These are phyloP conservation scores for Periplaneta americana DNA, from an alignment of 1,140 invertebrate genomes.

Conservation along the genomic window DNA sequence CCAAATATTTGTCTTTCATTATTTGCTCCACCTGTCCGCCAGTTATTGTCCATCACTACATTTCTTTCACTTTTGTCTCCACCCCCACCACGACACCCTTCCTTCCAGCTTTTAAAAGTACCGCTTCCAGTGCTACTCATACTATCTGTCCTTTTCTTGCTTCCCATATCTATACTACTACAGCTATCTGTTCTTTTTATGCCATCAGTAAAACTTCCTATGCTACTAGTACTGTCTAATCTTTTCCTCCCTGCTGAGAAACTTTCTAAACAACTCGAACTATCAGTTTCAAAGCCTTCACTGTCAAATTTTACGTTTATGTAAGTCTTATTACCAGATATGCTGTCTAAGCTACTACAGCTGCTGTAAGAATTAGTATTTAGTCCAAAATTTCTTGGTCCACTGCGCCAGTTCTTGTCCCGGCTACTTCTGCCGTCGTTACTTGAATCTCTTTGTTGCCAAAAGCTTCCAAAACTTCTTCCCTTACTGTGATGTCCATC, in stretches of 20 bases:
- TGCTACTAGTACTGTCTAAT: background rate
- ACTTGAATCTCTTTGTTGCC: background rate
- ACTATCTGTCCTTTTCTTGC: background rate
- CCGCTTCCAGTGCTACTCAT: background rate
- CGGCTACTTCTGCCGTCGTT: background rate
- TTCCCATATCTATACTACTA: no score
- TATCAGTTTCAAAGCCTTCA: no score
- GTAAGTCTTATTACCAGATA: background rate
- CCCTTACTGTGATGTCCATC: constrained; percentile 1
- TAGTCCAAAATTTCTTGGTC: background rate
- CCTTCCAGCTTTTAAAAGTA: background rate
- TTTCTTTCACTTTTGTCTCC: background rate
- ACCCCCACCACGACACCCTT: background rate
- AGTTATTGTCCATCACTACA: background rate
- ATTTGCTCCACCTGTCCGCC: background rate
- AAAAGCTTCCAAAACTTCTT: background rate
- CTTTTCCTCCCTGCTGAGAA: no score
- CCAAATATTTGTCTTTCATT: background rate
- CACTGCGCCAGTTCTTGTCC: background rate
- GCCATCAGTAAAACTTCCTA: no score
- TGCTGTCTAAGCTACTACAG: background rate
- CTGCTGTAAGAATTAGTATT: background rate
- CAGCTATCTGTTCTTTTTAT: no score
- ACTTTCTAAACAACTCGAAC: no score
- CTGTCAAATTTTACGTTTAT: no score